phyloP scores from a whole-genome alignment of 1,140 invertebrate species.

The Gonioctena quinquepunctata region DNA sequence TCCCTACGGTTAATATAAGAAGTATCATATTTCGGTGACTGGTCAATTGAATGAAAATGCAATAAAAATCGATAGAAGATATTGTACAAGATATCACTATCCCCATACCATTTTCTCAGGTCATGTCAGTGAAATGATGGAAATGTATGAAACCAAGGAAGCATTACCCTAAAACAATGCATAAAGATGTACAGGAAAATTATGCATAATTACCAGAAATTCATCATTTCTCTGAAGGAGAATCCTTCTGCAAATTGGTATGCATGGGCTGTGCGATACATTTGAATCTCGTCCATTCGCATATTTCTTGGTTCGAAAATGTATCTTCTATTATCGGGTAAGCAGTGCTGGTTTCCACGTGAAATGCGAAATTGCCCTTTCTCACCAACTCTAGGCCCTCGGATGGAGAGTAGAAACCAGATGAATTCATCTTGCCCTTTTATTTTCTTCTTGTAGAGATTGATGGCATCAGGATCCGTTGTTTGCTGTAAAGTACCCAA shows the following conservation, averaged over 20 bases:
- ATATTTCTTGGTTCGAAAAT: slow-evolving; percentile 41
- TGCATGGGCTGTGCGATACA: slow-evolving; percentile 43
- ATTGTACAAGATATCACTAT: too few species aligned
- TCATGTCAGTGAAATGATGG: too few species aligned
- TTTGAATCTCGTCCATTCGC: slow-evolving; percentile 43
- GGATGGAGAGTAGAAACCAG: slow-evolving; percentile 32
- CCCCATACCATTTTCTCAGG: too few species aligned
- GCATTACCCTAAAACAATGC: too few species aligned
- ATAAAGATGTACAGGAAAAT: not conserved
- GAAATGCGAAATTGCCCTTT: slow-evolving; percentile 44
- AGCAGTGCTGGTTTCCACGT: slow-evolving; percentile 40
- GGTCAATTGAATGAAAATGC: too few species aligned
- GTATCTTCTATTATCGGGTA: slow-evolving; percentile 46
- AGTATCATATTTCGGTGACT: too few species aligned
- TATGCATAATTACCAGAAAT: slow-evolving; percentile 39
- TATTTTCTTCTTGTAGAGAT: slow-evolving; percentile 8
- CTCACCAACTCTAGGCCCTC: slow-evolving; percentile 39
- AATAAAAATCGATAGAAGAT: too few species aligned
- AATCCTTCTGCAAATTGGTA: slow-evolving; percentile 40
- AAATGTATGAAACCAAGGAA: too few species aligned
- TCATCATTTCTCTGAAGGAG: slow-evolving; percentile 43
- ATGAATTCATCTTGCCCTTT: slow-evolving; percentile 1
- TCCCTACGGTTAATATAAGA: too few species aligned
- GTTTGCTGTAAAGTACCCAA: slow-evolving; percentile 23
- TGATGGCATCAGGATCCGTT: slow-evolving; percentile 15